Evolutionary conservation across 2,888 invertebrate genomes (phyloP).

Genomic region (Gnatocerus cornutus): DNA sequence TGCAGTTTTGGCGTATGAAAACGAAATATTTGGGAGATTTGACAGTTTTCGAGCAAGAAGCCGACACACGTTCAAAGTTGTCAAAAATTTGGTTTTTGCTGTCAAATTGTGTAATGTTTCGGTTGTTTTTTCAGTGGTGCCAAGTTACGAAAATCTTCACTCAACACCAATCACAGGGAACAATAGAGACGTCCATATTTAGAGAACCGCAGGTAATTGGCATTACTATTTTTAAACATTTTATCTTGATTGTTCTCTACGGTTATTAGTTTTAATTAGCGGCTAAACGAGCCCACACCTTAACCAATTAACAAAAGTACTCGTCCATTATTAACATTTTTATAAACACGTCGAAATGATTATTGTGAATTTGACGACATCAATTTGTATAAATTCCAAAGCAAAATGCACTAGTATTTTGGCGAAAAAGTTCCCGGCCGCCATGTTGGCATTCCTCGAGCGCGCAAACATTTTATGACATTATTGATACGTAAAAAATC

Average conservation of each 20-base stretch:
- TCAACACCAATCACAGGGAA: background rate
- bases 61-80: no score
- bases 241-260: constrained; percentile 35
- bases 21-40: no score
- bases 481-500: constrained; percentile 19
- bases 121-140: no score
- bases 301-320: constrained; percentile 31
- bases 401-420: no score
- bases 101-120: no score
- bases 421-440: no score
- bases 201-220: constrained; percentile 7
- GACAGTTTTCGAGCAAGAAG: no score
- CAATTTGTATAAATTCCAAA: background rate
- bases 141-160: no score
- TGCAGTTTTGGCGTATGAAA: no score
- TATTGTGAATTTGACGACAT: background rate
- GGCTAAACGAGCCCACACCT: constrained; percentile 38
- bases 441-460: constrained; percentile 5
- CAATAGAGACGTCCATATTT: constrained; percentile 1
- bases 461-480: constrained; percentile 35
- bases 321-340: constrained; percentile 21
- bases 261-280: constrained; percentile 37
- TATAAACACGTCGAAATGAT: constrained; percentile 9
- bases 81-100: no score
- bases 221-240: constrained; percentile 16